Conservation (phyloP, 2,113 vertebrate species). For the Poeciliopsis retropinna region DNA sequence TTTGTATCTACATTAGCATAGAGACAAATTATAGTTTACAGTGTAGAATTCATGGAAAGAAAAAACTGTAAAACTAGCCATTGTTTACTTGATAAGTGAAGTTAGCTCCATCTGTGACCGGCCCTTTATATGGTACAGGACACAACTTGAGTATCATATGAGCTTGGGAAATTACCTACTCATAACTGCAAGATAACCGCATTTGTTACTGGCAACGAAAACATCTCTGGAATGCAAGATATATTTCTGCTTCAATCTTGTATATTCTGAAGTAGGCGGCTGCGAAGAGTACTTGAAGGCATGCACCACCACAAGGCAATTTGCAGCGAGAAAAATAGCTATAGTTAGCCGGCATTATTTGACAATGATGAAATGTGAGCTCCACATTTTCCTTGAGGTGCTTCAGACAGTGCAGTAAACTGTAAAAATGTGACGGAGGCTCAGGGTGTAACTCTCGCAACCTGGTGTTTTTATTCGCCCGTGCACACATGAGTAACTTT, state of each 20-base stretch:
- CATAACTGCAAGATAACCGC: constrained; percentile 27
- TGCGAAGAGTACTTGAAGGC: constrained; percentile 49
- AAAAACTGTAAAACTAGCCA: not conserved
- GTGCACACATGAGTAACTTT: constrained; percentile 47
- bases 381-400: constrained; percentile 67
- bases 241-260: constrained; percentile 27
- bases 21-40: not conserved
- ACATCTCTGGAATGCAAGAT: constrained; percentile 39
- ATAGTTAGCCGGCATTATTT: constrained; percentile 63
- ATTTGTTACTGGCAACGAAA: constrained; percentile 31
- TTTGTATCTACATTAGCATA: too few species aligned
- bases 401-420: constrained; percentile 68
- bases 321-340: constrained; percentile 66
- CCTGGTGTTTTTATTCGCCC: constrained; percentile 55
- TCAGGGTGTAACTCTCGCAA: constrained; percentile 45
- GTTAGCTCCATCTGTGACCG: not conserved
- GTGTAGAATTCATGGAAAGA: not conserved
- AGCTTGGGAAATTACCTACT: constrained; percentile 23
- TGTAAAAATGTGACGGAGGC: constrained; percentile 59
- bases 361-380: constrained; percentile 75
- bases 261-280: constrained; percentile 39
- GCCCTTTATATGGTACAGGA: not conserved
- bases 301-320: constrained; percentile 60
- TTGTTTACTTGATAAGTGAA: not conserved
- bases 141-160: constrained; percentile 14